A percentile compares a stretch with the other conserved stretches of the same genome.
These are phyloP conservation scores for Brachionus plicatilis DNA, from an alignment of 1,140 invertebrate species.

Conservation along the genomic window DNA sequence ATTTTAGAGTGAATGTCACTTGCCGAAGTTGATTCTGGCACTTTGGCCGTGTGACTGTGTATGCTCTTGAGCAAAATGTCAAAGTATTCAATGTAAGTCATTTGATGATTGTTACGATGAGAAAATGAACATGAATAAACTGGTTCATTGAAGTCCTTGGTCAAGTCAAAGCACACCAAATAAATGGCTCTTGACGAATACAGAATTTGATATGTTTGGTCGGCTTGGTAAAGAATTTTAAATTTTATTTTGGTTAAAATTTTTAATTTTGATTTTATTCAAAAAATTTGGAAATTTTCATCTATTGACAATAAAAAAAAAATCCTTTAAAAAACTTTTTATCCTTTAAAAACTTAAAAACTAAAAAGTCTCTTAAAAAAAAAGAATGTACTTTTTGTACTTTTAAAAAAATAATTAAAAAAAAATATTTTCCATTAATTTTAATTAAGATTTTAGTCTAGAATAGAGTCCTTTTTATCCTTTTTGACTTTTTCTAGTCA, in stretches of 20 bases:
- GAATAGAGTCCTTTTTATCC: too few species aligned
- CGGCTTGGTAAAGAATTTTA: constrained; percentile 50
- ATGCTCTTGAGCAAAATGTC: constrained; percentile 53
- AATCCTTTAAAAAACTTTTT: too few species aligned
- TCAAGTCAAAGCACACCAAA: constrained; percentile 56
- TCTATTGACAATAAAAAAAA: too few species aligned
- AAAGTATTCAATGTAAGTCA: constrained; percentile 49
- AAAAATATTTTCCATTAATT: too few species aligned
- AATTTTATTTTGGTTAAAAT: constrained; percentile 53
- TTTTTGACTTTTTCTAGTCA: too few species aligned
- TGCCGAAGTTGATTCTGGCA: background rate
- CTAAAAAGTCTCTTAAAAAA: too few species aligned
- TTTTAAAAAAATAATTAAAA: too few species aligned
- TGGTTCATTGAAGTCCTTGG: constrained; percentile 47
- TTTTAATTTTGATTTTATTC: constrained; percentile 44
- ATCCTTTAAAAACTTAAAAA: too few species aligned
- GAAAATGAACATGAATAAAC: constrained; percentile 38
- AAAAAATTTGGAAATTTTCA: background rate
- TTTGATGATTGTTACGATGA: constrained; percentile 28
- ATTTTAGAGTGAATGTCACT: background rate
- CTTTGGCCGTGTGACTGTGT: constrained; percentile 49
- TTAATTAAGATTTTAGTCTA: too few species aligned
- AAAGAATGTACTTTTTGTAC: too few species aligned
- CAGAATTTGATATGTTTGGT: constrained; percentile 49
- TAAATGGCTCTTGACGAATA: constrained; percentile 55